Evolutionary conservation across 2,797 vertebrate species (phyloP), one percentile per base, ranked within the genome.

Genomic region (Iguana delicatissima): DNA sequence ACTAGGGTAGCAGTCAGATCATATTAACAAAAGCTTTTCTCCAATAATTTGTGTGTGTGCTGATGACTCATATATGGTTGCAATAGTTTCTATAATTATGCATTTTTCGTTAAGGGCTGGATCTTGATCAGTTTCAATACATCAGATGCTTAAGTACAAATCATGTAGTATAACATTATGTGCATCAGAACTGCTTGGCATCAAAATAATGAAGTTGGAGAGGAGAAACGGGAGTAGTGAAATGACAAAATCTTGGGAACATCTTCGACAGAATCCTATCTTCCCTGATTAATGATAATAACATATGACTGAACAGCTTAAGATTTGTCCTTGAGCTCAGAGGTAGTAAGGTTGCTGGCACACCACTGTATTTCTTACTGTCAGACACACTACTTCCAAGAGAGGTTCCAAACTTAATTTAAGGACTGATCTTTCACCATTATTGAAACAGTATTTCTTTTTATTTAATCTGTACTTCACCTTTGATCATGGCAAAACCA

Each of bases 381-480:
- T 81, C 87, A 88, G 91, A 92, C 50, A 1, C 4, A 9, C 64
- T 93, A 64, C 92, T 89, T 91, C 84, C 7, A 89, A 89, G 89
- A 92, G 26, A 62, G 84, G 24, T 87, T 77, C 85, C 76, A 79
- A 87, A 83, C 69, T 90, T 87, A 87, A 90, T 91, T 85, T 85
- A 92, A 74, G 46, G 67, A 24, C 46, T 46, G 92, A 93, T 96
- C 93, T n/a, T 91, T 92, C 73, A 85, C 22, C 64, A n/a, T 91
- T 92, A 88, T 91, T 93, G 91, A 92, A 95, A 95, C 89, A 92
- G 91, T 94, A 95, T 96, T 96, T 96, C 94, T 96, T 95, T 80
- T 79, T 91, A 93, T 94, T 95, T 94, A 95, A 96, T 93, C 88
- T 76, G 85, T 86, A 91, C 84, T 50, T 94, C 92, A 82, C 89